These are phyloP conservation scores for Bombus soroeensis DNA, from an alignment of 1,140 invertebrate genomes.

Conservation along the genomic window DNA sequence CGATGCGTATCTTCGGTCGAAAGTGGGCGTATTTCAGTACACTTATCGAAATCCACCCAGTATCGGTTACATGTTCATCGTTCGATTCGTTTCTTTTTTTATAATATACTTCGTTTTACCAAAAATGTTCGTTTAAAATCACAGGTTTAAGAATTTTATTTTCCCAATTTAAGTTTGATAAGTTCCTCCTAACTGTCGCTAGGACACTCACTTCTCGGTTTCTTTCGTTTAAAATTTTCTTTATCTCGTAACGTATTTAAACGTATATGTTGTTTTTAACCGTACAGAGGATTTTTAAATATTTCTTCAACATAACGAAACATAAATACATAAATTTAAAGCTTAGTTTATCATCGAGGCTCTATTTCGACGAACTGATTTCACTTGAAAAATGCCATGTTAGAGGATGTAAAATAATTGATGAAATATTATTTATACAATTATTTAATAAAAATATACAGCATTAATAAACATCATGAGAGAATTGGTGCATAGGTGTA, in stretches of 20 bases:
- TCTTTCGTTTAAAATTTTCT: neutral
- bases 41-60: slow-evolving; percentile 70
- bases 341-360: neutral
- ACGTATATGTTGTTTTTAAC: neutral
- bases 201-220: neutral
- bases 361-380: neutral
- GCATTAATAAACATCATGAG: neutral
- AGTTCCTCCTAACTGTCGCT: neutral
- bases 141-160: neutral
- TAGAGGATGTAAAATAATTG: neutral
- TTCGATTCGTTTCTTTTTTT: neutral
- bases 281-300: neutral
- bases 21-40: slow-evolving; percentile 67
- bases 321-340: neutral
- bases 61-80: slow-evolving; percentile 61
- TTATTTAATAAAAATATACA: neutral
- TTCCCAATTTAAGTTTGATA: neutral
- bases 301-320: neutral
- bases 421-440: neutral
- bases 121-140: neutral
- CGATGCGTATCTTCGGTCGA: slow-evolving; percentile 6
- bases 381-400: neutral
- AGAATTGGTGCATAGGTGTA: too few relatives aligned
- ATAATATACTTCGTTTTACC: neutral
- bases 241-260: neutral